A percentile compares a stretch with the other conserved stretches of the same genome.
Evolutionary conservation across 1,140 invertebrate genomes (phyloP).

Genomic region (Brachionus asplanchnoidis): DNA sequence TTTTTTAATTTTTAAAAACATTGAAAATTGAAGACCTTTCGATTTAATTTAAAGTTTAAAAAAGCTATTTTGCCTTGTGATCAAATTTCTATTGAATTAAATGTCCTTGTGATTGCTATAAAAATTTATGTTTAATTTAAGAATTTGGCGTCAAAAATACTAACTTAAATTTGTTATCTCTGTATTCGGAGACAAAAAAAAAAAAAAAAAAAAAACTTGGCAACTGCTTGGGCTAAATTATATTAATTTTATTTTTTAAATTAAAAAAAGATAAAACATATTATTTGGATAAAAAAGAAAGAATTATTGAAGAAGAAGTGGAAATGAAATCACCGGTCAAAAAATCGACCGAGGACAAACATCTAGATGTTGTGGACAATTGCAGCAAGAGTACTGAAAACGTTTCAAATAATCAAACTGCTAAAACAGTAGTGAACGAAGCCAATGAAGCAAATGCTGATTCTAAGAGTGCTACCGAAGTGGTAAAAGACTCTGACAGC

Average conservation of each 20-base stretch:
- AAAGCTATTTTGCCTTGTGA: not conserved
- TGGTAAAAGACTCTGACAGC: not conserved
- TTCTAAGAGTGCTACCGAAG: not conserved
- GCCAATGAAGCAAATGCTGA: not conserved
- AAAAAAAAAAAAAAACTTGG: not conserved
- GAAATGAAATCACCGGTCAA: not conserved
- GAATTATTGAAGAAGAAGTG: conserved; percentile 8
- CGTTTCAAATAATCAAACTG: not conserved
- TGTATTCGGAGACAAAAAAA: not conserved
- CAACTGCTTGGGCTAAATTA: not conserved
- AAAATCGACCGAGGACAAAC: not conserved
- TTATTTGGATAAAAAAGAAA: not conserved
- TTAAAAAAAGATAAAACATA: conserved; percentile 30
- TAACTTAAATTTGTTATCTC: not conserved
- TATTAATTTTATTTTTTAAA: not conserved
- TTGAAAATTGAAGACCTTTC: too few relatives aligned
- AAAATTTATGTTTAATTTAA: not conserved
- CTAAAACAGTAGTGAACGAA: not conserved
- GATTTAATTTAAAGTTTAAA: not conserved
- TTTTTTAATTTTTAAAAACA: too few relatives aligned
- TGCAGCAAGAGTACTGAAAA: not conserved
- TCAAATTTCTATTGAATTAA: not conserved
- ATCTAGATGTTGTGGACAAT: not conserved
- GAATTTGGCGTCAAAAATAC: not conserved
- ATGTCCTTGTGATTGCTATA: not conserved